Base-by-base conservation (phyloP, 2,888 invertebrate species). In the Watsonalla cultraria region DNA sequence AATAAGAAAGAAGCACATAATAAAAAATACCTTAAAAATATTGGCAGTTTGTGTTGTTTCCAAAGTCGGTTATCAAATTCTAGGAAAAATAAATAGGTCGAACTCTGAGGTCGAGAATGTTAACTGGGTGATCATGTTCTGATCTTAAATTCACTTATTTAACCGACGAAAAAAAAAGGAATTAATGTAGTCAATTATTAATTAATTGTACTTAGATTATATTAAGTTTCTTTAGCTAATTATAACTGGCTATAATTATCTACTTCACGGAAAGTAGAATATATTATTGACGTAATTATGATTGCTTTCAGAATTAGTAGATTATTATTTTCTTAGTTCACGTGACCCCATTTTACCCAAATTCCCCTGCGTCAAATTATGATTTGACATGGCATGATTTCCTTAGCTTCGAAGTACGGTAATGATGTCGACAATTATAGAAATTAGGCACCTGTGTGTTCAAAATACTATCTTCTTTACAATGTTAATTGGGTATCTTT, bases 251-350 rank as follows among this genome's bases (percentile, higher is more conserved):
- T 24, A 24, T 24, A 24, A 2, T 24, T 24, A 24, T 1, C 24
- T 24, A 24, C 4, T 24, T 77, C 74, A 72, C 69, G 68, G 53
- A 72, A 24, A 24, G 24, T 4, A 24, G 24, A 24, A 24, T 24
- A 24, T 2, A 24, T 24, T 24, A 24, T 24, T 24, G 24, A 24
- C 24, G 4, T 24, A 24, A 24, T 24, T 4, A 24, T 2, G 24
- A 2, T 24, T 24, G 2, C 24, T 24, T 24, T 24, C 24, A 24
- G 70, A 85, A 86, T 86, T 84, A 78, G 86, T 87, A 86, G 86
- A 85, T 78, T 77, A 78, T 80, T 76, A 76, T 64, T 72, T 72
- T 79, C 77, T 80, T 76, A 79, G 75, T 76, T 76, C 76, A 75
- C 72, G 76, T 80, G 79, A 76, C 84, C 83, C 74, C 74, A 76